phyloP scores from a whole-genome alignment of 35 echinoderm and acorn worm species.

The Stichopus chloronotus region DNA sequence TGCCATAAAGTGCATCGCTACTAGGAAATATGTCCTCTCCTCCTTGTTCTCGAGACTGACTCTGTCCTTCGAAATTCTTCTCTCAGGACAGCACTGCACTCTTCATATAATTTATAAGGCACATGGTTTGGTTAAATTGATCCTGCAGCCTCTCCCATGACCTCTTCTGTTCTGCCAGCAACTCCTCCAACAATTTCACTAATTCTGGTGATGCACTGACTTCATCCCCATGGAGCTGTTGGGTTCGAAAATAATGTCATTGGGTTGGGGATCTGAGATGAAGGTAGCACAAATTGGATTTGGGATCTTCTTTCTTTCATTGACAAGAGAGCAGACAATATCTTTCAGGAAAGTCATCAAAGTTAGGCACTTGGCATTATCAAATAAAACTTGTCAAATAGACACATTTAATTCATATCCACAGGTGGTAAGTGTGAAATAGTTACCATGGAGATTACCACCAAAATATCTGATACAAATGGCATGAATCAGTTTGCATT shows the following conservation, averaged over 20 bases:
- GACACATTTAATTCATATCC: too few species aligned
- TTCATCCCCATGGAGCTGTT: conserved; percentile 77
- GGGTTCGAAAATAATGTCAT: not conserved
- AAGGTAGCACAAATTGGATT: not conserved
- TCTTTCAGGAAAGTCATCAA: too few species aligned
- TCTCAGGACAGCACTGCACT: conserved; percentile 77
- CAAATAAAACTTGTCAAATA: too few species aligned
- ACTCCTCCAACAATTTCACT: conserved; percentile 36
- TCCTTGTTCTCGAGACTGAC: too few species aligned
- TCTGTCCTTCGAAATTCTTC: too few species aligned
- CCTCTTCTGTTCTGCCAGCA: conserved; percentile 55
- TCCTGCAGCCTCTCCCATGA: conserved; percentile 83
- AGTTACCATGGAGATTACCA: too few species aligned
- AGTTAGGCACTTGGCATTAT: too few species aligned
- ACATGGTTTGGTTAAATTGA: conserved; percentile 87
- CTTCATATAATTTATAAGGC: conserved; percentile 91
- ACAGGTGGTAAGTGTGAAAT: too few species aligned
- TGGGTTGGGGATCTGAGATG: not conserved
- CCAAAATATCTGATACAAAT: too few species aligned
- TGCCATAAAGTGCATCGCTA: too few species aligned
- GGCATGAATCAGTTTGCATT: too few species aligned
- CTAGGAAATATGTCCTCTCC: too few species aligned
- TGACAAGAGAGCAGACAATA: not conserved
- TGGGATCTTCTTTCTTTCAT: not conserved
- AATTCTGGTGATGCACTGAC: conserved; percentile 59